phyloP scores from a whole-genome alignment of 1,140 invertebrate genomes.

The Drosophila auraria region DNA sequence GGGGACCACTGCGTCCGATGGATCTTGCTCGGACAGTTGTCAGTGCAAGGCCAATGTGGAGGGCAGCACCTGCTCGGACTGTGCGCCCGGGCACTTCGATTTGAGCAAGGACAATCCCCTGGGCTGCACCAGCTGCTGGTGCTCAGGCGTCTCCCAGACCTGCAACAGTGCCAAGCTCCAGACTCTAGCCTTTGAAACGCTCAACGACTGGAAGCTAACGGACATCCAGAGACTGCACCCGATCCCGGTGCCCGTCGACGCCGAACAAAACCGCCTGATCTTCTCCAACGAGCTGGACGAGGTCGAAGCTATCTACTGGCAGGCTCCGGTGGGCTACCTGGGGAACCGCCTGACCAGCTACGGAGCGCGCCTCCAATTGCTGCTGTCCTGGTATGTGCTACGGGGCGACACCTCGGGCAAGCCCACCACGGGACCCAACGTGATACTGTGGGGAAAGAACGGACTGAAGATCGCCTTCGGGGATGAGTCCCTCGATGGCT shows the following conservation, averaged over 20 bases:
- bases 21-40: slow-evolving; percentile 92
- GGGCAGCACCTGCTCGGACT: slow-evolving; percentile 92
- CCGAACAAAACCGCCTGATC: slow-evolving; percentile 87
- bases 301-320: slow-evolving; percentile 94
- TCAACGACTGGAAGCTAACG: slow-evolving; percentile 88
- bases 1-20: slow-evolving; percentile 88
- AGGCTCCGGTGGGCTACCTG: slow-evolving; percentile 90
- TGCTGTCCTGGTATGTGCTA: slow-evolving; percentile 93
- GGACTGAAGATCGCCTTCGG: slow-evolving; percentile 91
- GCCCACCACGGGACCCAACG: slow-evolving; percentile 93
- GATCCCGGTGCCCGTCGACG: slow-evolving; percentile 86
- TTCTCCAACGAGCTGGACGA: slow-evolving; percentile 89
- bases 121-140: slow-evolving; percentile 96
- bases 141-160: slow-evolving; percentile 92
- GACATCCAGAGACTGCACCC: slow-evolving; percentile 87
- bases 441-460: slow-evolving; percentile 92
- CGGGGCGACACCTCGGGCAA: slow-evolving; percentile 95
- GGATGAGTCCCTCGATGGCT: slow-evolving; percentile 85
- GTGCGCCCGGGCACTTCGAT: slow-evolving; percentile 94
- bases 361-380: slow-evolving; percentile 90
- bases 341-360: slow-evolving; percentile 93
- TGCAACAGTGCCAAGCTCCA: slow-evolving; percentile 89
- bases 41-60: slow-evolving; percentile 93
- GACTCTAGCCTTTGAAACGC: slow-evolving; percentile 87
- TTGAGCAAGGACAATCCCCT: slow-evolving; percentile 90